These are phyloP conservation scores for Drosophila picticornis DNA, from an alignment of 2,888 invertebrate species.

Conservation along the genomic window DNA sequence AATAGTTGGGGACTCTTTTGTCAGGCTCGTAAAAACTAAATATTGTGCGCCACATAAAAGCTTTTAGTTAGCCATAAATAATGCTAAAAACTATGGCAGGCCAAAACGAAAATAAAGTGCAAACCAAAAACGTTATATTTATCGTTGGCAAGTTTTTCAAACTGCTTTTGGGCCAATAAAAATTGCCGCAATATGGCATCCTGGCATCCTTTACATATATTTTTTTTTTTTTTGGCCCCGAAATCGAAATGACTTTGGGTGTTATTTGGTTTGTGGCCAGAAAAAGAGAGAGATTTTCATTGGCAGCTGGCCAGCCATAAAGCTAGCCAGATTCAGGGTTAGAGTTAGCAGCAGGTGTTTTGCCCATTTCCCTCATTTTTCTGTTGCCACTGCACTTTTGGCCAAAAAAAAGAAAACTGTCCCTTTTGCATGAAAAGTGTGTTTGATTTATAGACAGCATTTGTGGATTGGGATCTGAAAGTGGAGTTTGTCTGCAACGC, in stretches of 20 bases:
- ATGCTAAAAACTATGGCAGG: constrained; percentile 69
- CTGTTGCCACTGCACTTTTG: constrained; percentile 38
- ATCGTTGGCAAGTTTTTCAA: constrained; percentile 44
- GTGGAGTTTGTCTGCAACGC: constrained; percentile 56
- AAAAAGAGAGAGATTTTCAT: constrained; percentile 65
- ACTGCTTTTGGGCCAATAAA: constrained; percentile 43
- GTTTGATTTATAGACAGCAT: constrained; percentile 77
- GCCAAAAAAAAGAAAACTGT: constrained; percentile 44
- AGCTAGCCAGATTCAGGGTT: constrained; percentile 27
- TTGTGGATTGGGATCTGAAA: constrained; percentile 13
- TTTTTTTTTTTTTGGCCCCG: constrained; percentile 29
- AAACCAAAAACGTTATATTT: constrained; percentile 68
- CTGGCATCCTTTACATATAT: constrained; percentile 22
- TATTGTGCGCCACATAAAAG: constrained; percentile 69
- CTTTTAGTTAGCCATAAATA: constrained; percentile 76
- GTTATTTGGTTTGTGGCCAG: constrained; percentile 70
- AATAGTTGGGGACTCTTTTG: constrained; percentile 18
- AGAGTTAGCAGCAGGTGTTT: constrained; percentile 70
- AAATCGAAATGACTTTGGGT: constrained; percentile 75
- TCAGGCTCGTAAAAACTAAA: constrained; percentile 69
- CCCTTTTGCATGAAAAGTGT: constrained; percentile 46
- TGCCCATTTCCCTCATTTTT: constrained; percentile 29
- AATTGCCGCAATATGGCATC: constrained; percentile 52
- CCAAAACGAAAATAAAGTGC: constrained; percentile 11
- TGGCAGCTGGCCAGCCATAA: constrained; percentile 67